These are phyloP conservation scores for Brachypteracias leptosomus DNA, from an alignment of 2,113 vertebrate genomes.

Conservation along the genomic window DNA sequence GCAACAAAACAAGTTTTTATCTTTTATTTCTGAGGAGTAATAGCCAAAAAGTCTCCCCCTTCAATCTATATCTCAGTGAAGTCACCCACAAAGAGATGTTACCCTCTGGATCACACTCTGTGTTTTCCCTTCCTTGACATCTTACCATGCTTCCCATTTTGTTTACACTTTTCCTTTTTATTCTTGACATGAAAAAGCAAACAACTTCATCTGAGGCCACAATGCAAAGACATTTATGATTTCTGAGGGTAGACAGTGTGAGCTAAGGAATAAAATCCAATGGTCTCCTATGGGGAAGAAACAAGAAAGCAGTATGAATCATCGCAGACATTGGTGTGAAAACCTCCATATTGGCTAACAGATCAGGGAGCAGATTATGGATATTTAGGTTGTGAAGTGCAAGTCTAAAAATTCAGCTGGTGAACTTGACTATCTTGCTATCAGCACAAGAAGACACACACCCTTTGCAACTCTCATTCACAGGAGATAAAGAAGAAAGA, in stretches of 20 bases:
- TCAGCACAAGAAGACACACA: background rate
- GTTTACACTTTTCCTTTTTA: background rate
- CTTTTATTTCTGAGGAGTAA: background rate
- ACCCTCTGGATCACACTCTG: background rate
- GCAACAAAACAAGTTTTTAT: conserved; percentile 9
- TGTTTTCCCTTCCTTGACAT: background rate
- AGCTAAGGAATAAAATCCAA: background rate
- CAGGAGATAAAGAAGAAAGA: background rate
- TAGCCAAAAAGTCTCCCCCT: background rate
- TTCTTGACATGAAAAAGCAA: background rate
- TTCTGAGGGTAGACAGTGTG: background rate
- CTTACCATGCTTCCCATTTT: background rate
- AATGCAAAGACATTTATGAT: background rate
- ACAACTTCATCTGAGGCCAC: background rate
- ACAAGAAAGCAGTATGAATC: background rate
- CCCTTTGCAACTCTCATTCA: background rate
- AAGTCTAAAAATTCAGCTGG: background rate
- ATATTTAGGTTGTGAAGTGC: background rate
- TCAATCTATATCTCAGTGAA: background rate
- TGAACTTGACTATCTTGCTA: background rate
- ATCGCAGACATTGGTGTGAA: background rate
- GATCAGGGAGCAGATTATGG: background rate
- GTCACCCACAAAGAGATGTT: background rate
- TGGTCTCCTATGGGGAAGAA: background rate
- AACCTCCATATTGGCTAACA: background rate